Evolutionary conservation across 2,797 vertebrate species (phyloP).

Genomic region (Pelobates cultripes): DNA sequence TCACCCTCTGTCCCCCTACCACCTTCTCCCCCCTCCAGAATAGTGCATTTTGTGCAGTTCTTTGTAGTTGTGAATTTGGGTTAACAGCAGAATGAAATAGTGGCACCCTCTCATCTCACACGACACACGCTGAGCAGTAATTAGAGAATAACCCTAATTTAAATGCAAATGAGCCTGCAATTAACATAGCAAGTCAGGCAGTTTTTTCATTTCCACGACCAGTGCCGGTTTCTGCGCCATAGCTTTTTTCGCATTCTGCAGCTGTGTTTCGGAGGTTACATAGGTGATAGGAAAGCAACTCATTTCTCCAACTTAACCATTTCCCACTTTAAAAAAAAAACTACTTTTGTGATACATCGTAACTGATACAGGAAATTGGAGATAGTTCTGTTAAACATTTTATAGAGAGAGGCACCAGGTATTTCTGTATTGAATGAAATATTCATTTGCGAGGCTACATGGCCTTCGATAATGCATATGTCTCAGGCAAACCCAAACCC

Average conservation of each 20-base stretch:
- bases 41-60: conserved; percentile 12
- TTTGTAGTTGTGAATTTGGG: conserved; percentile 46
- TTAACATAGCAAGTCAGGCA: conserved; percentile 44
- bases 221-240: conserved; percentile 14
- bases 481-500: neutral
- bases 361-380: neutral
- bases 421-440: neutral
- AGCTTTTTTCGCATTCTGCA: conserved; percentile 1
- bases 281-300: neutral
- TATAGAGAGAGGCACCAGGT: neutral
- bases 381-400: too few species aligned
- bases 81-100: conserved; percentile 35
- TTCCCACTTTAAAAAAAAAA: conserved; percentile 5
- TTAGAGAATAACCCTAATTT: conserved; percentile 54
- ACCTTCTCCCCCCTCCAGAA: conserved; percentile 1
- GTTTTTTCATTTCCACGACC: conserved; percentile 34
- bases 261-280: conserved; percentile 32
- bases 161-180: conserved; percentile 56
- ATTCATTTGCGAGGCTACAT: neutral
- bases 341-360: neutral
- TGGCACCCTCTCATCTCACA: conserved; percentile 21
- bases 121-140: conserved; percentile 45
- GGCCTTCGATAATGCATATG: neutral
- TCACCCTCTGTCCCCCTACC: neutral
- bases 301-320: conserved; percentile 29